These are phyloP conservation scores for Neosilurus mollespiculum DNA, from an alignment of 2,797 vertebrate genomes.

Conservation along the genomic window DNA sequence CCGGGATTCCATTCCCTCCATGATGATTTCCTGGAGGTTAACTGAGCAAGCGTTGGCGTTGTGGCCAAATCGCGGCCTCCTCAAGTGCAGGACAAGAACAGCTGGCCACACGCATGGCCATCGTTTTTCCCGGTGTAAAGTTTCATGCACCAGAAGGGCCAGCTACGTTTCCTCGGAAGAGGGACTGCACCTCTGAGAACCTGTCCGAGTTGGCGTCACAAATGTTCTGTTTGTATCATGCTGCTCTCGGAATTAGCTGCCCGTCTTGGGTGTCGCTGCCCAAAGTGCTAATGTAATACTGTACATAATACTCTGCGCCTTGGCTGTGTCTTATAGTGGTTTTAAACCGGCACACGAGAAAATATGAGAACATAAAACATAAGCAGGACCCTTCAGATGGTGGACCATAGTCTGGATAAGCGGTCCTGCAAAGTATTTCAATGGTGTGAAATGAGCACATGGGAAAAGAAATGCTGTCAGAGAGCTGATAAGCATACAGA, in stretches of 20 bases:
- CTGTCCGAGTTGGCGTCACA: slow-evolving; percentile 54
- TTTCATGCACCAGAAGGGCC: slow-evolving; percentile 52
- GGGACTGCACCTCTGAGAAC: slow-evolving; percentile 54
- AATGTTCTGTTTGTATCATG: slow-evolving; percentile 45
- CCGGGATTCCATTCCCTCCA: slow-evolving; percentile 34
- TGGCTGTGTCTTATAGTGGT: background rate
- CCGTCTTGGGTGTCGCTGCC: slow-evolving; percentile 42
- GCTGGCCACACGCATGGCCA: slow-evolving; percentile 48
- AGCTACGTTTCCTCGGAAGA: slow-evolving; percentile 56
- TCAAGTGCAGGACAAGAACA: slow-evolving; percentile 59
- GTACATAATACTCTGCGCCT: slow-evolving; percentile 33
- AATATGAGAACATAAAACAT: background rate
- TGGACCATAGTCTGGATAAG: background rate
- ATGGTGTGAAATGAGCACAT: background rate
- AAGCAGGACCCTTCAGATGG: background rate
- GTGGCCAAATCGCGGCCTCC: slow-evolving; percentile 37
- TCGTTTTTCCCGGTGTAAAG: slow-evolving; percentile 39
- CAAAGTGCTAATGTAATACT: slow-evolving; percentile 47
- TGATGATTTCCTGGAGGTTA: slow-evolving; percentile 51
- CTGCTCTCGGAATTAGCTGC: slow-evolving; percentile 44
- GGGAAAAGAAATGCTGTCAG: background rate
- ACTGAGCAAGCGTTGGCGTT: slow-evolving; percentile 39
- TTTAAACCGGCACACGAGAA: background rate
- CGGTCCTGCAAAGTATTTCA: background rate
- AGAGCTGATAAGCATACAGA: background rate